Percentiles rank a stretch among this genome's conserved stretches.
Evolutionary conservation across 2,113 vertebrate species (phyloP).

Genomic region (Corythaeola cristata): DNA sequence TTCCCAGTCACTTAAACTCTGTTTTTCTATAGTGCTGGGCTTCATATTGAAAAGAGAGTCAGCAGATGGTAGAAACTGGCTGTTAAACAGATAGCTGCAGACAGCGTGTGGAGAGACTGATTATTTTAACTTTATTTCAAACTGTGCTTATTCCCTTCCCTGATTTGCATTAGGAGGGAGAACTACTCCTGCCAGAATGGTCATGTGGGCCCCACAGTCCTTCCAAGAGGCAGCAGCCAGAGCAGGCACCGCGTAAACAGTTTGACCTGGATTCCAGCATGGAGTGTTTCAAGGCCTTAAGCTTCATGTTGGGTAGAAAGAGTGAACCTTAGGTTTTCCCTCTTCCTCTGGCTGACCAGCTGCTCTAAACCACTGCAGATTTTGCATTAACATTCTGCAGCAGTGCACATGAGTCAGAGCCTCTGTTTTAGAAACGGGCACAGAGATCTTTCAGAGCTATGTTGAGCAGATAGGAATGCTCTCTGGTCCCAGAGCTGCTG

Average conservation of each 20-base stretch:
- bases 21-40: neutral
- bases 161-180: conserved; percentile 12
- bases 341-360: neutral
- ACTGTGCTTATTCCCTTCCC: conserved; percentile 7
- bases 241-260: neutral
- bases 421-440: neutral
- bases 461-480: neutral
- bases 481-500: neutral
- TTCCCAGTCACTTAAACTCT: neutral
- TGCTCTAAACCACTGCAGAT: neutral
- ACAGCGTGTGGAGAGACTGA: conserved; percentile 1
- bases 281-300: conserved; percentile 29
- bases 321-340: neutral
- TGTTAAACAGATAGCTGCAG: conserved; percentile 13
- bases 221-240: neutral
- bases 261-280: conserved; percentile 19
- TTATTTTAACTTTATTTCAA: conserved; percentile 16
- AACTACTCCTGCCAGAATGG: neutral
- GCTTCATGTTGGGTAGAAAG: neutral
- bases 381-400: conserved; percentile 6
- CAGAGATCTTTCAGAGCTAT: neutral
- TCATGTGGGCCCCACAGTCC: neutral
- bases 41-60: neutral
- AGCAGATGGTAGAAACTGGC: neutral
- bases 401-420: neutral